Evolutionary conservation across 2,113 vertebrate species (phyloP), one percentile per base, ranked within the genome.

Genomic region (Rhinichthys klamathensis): DNA sequence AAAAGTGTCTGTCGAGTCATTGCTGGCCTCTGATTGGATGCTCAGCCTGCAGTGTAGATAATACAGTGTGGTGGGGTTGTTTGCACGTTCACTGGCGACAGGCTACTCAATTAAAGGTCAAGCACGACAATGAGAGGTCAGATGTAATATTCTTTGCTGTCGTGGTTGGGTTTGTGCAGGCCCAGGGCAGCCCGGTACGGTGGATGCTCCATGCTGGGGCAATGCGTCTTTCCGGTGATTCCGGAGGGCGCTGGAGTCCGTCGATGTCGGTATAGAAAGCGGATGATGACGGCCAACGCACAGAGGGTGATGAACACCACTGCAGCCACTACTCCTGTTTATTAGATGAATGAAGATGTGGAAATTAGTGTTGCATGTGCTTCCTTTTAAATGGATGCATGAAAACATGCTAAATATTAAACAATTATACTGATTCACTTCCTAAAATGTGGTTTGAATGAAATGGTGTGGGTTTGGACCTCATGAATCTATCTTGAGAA

Each of bases 71-170:
- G 63, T 61, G 49, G 38, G 32, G 38, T 80, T 32, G 46, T 27
- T 32, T 13, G 23, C 67, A 80, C 30, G 67, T 44, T 72, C 23
- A 76, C 76, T 65, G 38, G 3, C 18, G 25, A 56, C 56, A 65
- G 84, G 84, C 67, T 79, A 54, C 30, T 72, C 27, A 49, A 76
- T 76, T 54, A 54, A 54, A 76, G 15, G 25, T 30, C 25, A 67
- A 23, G 44, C 46, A 3, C 8, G 44, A 67, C 41, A 44, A 54
- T 6, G 54, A 44, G 69, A 72, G 58, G 49, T 79, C 92, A 97
- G 92, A 97, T 97, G 91, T 96, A 97, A 89, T 96, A 97, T 81
- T 97, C 96, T 80, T 95, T 93, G 90, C 95, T 95, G 85, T 96
- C 94, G 87, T 91, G 95, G 89, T 94, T 93, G 90, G 95, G 92